phyloP scores from a whole-genome alignment of 2,888 invertebrate species.

The Archips xylosteana region DNA sequence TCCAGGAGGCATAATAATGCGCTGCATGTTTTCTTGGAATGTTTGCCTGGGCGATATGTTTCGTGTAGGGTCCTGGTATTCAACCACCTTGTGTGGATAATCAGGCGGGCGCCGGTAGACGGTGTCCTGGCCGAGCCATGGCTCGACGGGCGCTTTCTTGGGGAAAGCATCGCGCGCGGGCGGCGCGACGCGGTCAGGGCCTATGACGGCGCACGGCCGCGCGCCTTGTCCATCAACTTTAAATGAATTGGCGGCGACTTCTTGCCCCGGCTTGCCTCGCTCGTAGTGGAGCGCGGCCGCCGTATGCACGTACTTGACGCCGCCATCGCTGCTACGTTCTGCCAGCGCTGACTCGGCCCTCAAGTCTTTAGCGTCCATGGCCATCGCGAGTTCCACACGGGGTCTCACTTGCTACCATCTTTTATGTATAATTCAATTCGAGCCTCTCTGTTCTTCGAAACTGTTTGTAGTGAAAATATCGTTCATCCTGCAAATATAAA shows the following conservation, averaged over 20 bases:
- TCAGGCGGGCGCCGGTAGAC: constrained; percentile 71
- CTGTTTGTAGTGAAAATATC: constrained; percentile 54
- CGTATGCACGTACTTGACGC: constrained; percentile 68
- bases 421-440: constrained; percentile 51
- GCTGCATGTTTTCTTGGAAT: constrained; percentile 83
- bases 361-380: constrained; percentile 81
- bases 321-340: constrained; percentile 74
- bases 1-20: constrained; percentile 77
- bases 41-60: constrained; percentile 84
- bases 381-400: constrained; percentile 61
- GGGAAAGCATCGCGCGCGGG: constrained; percentile 65
- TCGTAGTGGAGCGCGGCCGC: constrained; percentile 63
- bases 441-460: constrained; percentile 48
- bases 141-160: constrained; percentile 67
- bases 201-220: constrained; percentile 82
- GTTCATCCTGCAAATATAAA: constrained; percentile 80
- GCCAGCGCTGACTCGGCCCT: constrained; percentile 68
- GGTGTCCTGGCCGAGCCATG: constrained; percentile 68
- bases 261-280: constrained; percentile 73
- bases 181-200: constrained; percentile 77
- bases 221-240: constrained; percentile 72
- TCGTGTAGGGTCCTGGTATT: constrained; percentile 69
- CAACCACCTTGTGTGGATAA: constrained; percentile 68
- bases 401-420: constrained; percentile 67
- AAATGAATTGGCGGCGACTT: constrained; percentile 70